Percentiles rank a stretch among this genome's conserved stretches.
Conservation (phyloP, 2,888 invertebrate genomes). For the Polymixis flavicincta region DNA sequence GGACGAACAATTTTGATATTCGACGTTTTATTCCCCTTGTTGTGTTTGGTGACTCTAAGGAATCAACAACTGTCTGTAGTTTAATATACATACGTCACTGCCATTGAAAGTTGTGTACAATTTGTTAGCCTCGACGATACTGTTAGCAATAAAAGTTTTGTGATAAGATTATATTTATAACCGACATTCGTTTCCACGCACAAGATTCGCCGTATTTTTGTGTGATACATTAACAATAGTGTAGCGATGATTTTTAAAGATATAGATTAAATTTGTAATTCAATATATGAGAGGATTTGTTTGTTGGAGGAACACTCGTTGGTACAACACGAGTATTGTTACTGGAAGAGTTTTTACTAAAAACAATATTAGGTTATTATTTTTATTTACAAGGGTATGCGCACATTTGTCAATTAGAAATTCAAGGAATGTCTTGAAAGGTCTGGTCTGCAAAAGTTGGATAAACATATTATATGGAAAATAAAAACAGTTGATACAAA, state of each 20-base stretch:
- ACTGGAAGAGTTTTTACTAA: slow-evolving; percentile 17
- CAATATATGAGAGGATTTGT: slow-evolving; percentile 52
- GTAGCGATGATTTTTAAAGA: slow-evolving; percentile 55
- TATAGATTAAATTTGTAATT: slow-evolving; percentile 57
- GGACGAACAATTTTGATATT: slow-evolving; percentile 79
- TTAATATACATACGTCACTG: slow-evolving; percentile 71
- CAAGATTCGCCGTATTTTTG: slow-evolving; percentile 72
- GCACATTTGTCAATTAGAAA: slow-evolving; percentile 33
- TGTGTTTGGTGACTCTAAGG: slow-evolving; percentile 74
- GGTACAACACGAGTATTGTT: slow-evolving; percentile 33
- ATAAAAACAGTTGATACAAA: not conserved
- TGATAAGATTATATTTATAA: slow-evolving; percentile 82
- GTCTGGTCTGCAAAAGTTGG: not conserved
- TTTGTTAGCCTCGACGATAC: slow-evolving; percentile 74
- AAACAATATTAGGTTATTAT: slow-evolving; percentile 20
- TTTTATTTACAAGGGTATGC: slow-evolving; percentile 28
- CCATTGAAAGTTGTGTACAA: slow-evolving; percentile 62
- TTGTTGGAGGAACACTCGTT: slow-evolving; percentile 41
- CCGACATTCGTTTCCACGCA: slow-evolving; percentile 79
- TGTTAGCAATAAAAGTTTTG: slow-evolving; percentile 87
- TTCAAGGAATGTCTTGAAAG: slow-evolving; percentile 16
- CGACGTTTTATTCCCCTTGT: slow-evolving; percentile 70
- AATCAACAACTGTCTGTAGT: slow-evolving; percentile 82
- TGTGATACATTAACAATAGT: slow-evolving; percentile 67
- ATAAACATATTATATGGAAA: not conserved